Conservation (phyloP, 2,888 invertebrate species). For the Troides oblongomaculatus region DNA sequence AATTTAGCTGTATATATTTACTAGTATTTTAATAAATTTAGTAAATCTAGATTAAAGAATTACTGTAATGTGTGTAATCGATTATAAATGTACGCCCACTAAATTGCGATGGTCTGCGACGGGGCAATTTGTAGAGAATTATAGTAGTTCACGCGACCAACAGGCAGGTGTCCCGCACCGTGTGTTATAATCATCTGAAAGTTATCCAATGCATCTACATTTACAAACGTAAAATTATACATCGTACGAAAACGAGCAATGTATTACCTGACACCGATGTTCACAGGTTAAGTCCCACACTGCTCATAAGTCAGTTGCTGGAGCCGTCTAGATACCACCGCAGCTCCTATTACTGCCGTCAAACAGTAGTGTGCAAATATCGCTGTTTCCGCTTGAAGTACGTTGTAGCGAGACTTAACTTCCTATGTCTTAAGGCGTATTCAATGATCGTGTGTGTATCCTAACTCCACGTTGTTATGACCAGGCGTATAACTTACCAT, state of each 20-base stretch:
- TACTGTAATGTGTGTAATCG: constrained; percentile 35
- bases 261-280: neutral
- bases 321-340: too few relatives aligned
- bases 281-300: neutral
- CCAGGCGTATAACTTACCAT: too few relatives aligned
- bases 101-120: constrained; percentile 31
- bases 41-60: neutral
- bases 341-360: too few relatives aligned
- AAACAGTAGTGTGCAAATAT: too few relatives aligned
- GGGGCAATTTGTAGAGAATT: constrained; percentile 48
- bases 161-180: constrained; percentile 33
- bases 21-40: neutral
- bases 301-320: too few relatives aligned
- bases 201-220: neutral
- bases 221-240: neutral
- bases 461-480: too few relatives aligned
- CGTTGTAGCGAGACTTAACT: too few relatives aligned
- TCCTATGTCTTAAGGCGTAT: too few relatives aligned
- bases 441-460: too few relatives aligned
- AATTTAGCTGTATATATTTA: too few relatives aligned
- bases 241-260: neutral
- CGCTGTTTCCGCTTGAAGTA: too few relatives aligned
- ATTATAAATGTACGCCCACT: constrained; percentile 37
- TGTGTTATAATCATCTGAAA: neutral
- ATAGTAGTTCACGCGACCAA: constrained; percentile 47